Conservation (phyloP, 2,888 invertebrate genomes). For the Agriotes lineatus region DNA sequence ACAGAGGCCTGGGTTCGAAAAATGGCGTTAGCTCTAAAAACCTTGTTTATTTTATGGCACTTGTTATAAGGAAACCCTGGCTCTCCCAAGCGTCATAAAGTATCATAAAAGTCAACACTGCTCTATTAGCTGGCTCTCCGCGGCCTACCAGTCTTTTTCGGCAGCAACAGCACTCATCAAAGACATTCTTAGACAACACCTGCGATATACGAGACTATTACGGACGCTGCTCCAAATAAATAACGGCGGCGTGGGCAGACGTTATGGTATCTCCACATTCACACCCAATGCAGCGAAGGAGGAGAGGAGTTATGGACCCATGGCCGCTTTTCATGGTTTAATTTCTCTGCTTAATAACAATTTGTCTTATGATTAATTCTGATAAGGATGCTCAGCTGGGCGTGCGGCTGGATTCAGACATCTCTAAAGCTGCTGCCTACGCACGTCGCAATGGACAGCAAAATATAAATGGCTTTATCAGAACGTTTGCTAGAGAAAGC, state of each 20-base stretch:
- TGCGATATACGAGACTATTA: constrained; percentile 42
- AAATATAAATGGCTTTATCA: constrained; percentile 35
- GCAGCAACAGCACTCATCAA: constrained; percentile 40
- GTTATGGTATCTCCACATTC: constrained; percentile 45
- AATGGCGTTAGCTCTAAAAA: neutral
- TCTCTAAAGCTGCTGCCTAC: constrained; percentile 30
- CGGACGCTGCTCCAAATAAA: constrained; percentile 42
- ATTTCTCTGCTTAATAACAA: constrained; percentile 25
- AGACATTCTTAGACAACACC: constrained; percentile 42
- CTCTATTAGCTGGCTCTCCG: constrained; percentile 34
- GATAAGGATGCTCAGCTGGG: constrained; percentile 33
- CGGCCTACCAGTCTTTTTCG: constrained; percentile 44
- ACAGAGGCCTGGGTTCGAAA: neutral
- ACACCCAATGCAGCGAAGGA: constrained; percentile 40
- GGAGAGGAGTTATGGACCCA: constrained; percentile 31
- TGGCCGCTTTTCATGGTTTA: constrained; percentile 13
- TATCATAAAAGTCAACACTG: constrained; percentile 41
- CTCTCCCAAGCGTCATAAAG: constrained; percentile 27
- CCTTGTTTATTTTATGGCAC: neutral
- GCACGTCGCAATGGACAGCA: constrained; percentile 23
- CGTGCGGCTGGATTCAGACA: constrained; percentile 25
- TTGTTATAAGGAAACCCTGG: constrained; percentile 26
- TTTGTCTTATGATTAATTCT: constrained; percentile 36
- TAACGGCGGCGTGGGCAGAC: constrained; percentile 44
- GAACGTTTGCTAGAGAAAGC: constrained; percentile 12